Percentiles rank a stretch among this genome's conserved stretches.
Conservation (phyloP, 2,797 vertebrate genomes). For the Cetoscarus ocellatus region DNA sequence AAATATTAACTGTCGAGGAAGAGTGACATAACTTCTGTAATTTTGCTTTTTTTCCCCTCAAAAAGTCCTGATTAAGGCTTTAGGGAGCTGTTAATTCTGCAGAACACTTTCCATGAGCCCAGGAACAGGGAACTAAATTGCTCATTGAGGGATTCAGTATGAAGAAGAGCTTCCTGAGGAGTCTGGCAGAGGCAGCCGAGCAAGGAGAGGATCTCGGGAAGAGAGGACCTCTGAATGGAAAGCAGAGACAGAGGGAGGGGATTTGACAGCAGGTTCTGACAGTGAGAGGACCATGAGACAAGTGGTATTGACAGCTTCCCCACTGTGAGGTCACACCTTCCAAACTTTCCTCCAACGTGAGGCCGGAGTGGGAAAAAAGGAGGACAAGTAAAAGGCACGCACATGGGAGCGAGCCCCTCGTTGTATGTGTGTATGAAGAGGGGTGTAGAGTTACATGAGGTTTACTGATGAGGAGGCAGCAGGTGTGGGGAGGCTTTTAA, state of each 20-base stretch:
- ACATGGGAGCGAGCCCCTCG: constrained; percentile 17
- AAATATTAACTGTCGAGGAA: background rate
- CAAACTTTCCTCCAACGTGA: constrained; percentile 9
- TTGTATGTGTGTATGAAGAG: constrained; percentile 13
- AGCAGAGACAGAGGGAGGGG: background rate
- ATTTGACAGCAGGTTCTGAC: constrained; percentile 62
- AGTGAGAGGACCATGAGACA: constrained; percentile 41
- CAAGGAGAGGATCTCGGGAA: constrained; percentile 28
- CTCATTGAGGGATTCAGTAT: constrained; percentile 41
- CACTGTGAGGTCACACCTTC: constrained; percentile 20
- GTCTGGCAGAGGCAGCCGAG: constrained; percentile 33
- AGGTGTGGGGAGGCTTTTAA: constrained; percentile 47
- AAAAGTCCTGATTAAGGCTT: constrained; percentile 25
- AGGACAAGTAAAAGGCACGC: constrained; percentile 29
- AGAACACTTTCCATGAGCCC: constrained; percentile 36
- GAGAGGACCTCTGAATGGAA: constrained; percentile 19
- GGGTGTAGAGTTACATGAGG: constrained; percentile 70
- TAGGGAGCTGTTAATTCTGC: constrained; percentile 17
- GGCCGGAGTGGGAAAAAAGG: constrained; percentile 33
- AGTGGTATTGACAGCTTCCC: constrained; percentile 59
- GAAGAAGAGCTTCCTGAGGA: constrained; percentile 47
- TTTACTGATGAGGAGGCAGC: constrained; percentile 42
- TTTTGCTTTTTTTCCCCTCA: background rate
- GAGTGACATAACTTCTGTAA: constrained; percentile 1
- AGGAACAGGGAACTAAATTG: constrained; percentile 50